A percentile compares a stretch with the other conserved stretches of the same genome.
These are phyloP conservation scores for Pachliopta kotzebuea DNA, from an alignment of 2,888 invertebrate species.

Conservation along the genomic window DNA sequence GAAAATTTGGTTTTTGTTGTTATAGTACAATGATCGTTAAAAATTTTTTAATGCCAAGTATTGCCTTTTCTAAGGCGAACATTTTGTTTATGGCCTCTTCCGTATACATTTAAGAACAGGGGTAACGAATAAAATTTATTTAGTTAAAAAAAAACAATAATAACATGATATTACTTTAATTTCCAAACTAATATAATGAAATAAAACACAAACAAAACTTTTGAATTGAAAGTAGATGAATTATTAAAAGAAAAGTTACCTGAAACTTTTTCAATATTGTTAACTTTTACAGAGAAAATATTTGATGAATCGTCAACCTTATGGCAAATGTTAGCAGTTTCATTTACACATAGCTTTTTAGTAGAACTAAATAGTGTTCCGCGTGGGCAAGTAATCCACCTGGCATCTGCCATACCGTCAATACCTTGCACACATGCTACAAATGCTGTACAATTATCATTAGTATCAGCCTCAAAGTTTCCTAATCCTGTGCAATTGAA, in stretches of 20 bases:
- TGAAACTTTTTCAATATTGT: slow-evolving; percentile 26
- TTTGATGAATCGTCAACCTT: slow-evolving; percentile 31
- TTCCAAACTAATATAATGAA: background rate
- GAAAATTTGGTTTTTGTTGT: no score
- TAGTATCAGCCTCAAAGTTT: slow-evolving; percentile 41
- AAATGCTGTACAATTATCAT: slow-evolving; percentile 48
- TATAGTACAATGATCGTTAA: no score
- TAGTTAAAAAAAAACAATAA: background rate
- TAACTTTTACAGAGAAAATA: slow-evolving; percentile 29
- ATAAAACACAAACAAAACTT: slow-evolving; percentile 4
- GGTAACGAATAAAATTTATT: no score
- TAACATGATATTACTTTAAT: slow-evolving; percentile 4
- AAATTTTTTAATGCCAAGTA: no score
- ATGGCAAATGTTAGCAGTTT: slow-evolving; percentile 44
- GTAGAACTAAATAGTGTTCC: slow-evolving; percentile 45
- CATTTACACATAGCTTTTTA: slow-evolving; percentile 47
- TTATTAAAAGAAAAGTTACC: slow-evolving; percentile 30
- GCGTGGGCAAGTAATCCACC: slow-evolving; percentile 51
- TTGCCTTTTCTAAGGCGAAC: no score
- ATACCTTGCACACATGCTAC: slow-evolving; percentile 55
- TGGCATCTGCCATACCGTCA: slow-evolving; percentile 49
- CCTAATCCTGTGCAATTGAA: slow-evolving; percentile 52
- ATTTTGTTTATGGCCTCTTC: no score
- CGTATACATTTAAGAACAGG: no score
- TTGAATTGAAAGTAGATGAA: slow-evolving; percentile 6